phyloP scores from a whole-genome alignment of 2,797 vertebrate genomes.

The Paguma larvata region DNA sequence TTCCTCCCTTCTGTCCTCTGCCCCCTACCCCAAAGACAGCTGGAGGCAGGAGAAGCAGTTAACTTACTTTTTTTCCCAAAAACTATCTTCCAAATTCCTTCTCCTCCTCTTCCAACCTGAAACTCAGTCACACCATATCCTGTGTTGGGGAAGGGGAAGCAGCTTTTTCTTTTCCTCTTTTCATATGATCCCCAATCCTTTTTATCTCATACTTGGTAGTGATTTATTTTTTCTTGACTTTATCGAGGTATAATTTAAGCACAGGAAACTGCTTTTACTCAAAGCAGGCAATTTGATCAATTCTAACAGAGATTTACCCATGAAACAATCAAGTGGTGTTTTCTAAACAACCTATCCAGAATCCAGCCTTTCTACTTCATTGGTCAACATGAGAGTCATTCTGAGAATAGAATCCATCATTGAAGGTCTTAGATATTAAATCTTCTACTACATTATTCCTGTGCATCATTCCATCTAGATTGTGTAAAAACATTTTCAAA shows the following conservation, averaged over 20 bases:
- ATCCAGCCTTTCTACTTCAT: neutral
- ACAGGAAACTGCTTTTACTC: neutral
- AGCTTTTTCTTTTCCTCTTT: neutral
- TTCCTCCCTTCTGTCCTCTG: neutral
- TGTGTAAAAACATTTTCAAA: neutral
- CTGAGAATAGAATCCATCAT: neutral
- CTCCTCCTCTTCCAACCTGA: neutral
- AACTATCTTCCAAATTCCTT: neutral
- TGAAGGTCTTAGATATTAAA: neutral
- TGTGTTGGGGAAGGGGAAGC: rapidly evolving
- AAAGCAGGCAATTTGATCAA: neutral
- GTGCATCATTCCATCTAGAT: neutral
- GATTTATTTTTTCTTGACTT: neutral
- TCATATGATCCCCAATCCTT: neutral
- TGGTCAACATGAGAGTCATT: neutral
- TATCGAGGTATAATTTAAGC: neutral
- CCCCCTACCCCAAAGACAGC: too few species aligned
- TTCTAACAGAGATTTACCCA: neutral
- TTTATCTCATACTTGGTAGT: neutral
- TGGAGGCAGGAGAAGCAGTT: neutral
- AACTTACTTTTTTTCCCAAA: neutral
- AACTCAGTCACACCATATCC: neutral
- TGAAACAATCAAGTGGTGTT: neutral
- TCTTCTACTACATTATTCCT: neutral
- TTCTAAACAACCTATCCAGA: neutral